These are phyloP conservation scores for Phylloscopus collybita DNA, from an alignment of 2,797 vertebrate genomes.

Conservation along the genomic window DNA sequence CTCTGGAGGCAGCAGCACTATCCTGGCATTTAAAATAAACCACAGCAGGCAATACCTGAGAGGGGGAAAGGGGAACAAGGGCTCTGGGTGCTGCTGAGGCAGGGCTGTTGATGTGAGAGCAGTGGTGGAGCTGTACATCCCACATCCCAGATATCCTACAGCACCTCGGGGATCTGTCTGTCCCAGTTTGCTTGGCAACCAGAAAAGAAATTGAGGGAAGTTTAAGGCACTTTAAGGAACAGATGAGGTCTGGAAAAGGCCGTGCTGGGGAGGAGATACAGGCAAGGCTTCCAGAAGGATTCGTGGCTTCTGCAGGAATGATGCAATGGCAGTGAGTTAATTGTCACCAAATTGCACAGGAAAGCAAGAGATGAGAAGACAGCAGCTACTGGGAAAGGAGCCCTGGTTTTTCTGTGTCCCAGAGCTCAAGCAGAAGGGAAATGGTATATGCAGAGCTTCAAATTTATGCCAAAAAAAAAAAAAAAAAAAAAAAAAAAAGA, in stretches of 20 bases:
- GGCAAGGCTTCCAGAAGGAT: not conserved
- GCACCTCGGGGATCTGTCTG: fast-evolving
- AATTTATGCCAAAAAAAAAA: not conserved
- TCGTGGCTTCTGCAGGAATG: not conserved
- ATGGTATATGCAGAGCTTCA: not conserved
- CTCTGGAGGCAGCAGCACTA: not conserved
- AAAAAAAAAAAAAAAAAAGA: not conserved
- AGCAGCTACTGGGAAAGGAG: not conserved
- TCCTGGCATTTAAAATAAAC: not conserved
- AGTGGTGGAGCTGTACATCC: fast-evolving
- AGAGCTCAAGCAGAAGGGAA: not conserved
- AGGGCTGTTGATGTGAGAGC: not conserved
- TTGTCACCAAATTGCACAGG: not conserved
- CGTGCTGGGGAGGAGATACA: fast-evolving
- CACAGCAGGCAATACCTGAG: not conserved
- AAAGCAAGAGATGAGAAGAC: not conserved
- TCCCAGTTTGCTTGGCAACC: not conserved
- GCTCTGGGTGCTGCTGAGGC: not conserved
- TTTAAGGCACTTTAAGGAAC: not conserved
- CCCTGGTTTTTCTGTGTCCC: not conserved
- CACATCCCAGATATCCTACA: fast-evolving
- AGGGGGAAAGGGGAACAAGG: fast-evolving
- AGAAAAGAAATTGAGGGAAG: not conserved
- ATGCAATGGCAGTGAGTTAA: not conserved
- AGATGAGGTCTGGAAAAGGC: not conserved